These are phyloP conservation scores for Papilio demoleus DNA, from an alignment of 2,888 invertebrate species.

Conservation along the genomic window DNA sequence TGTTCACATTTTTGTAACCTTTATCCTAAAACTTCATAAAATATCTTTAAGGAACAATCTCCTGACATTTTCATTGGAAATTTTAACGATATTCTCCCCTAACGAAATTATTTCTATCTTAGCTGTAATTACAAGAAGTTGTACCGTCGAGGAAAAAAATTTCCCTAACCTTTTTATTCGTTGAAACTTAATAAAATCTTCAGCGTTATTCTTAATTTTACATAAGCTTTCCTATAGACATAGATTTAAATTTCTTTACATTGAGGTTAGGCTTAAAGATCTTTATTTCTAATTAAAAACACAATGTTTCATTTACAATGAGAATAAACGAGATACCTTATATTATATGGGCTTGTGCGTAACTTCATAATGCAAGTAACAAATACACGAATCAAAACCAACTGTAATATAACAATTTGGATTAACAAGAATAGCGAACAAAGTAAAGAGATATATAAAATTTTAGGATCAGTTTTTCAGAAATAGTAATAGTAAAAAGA, in stretches of 20 bases:
- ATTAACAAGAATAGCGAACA: no score
- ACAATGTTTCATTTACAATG: no score
- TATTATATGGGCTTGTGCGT: no score
- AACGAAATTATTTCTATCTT: conserved; percentile 22
- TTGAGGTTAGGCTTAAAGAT: neutral
- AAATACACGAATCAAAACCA: no score
- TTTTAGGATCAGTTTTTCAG: no score
- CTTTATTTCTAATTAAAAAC: no score
- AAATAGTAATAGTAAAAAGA: no score
- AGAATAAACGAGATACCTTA: no score
- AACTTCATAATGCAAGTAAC: no score
- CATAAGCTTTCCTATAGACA: conserved; percentile 22
- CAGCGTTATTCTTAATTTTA: conserved; percentile 16
- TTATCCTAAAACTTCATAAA: neutral
- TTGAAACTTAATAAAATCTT: conserved; percentile 36
- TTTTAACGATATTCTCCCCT: conserved; percentile 26
- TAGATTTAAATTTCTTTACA: conserved; percentile 15
- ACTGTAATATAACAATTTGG: no score
- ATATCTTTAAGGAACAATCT: conserved; percentile 12
- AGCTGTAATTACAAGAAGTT: conserved; percentile 39
- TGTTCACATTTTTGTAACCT: neutral
- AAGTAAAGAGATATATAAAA: no score
- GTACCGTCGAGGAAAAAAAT: conserved; percentile 3
- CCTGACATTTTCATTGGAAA: conserved; percentile 15
- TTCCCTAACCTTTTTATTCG: conserved; percentile 32